phyloP scores from a whole-genome alignment of 2,797 vertebrate genomes.

The Myripristis jacobus region DNA sequence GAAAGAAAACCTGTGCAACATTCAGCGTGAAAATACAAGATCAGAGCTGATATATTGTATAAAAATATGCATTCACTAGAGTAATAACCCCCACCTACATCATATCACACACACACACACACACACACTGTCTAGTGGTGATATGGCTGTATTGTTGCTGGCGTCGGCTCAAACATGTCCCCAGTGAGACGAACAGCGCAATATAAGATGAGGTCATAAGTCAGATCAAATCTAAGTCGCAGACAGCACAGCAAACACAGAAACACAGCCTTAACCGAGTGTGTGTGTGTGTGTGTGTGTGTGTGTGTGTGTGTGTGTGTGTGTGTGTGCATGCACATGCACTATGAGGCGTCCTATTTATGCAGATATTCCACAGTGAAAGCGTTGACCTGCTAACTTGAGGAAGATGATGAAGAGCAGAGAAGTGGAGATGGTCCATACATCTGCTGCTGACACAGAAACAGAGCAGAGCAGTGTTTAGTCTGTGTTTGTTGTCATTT shows the following conservation, averaged over 20 bases:
- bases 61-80: constrained; percentile 5
- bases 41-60: constrained; percentile 6
- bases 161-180: constrained; percentile 3
- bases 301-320: constrained; percentile 1
- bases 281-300: not conserved
- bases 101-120: not conserved
- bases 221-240: constrained; percentile 1
- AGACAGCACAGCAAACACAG: not conserved
- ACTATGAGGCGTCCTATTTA: not conserved
- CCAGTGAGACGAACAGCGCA: constrained; percentile 1
- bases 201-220: constrained; percentile 3
- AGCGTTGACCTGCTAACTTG: not conserved
- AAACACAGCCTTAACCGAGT: not conserved
- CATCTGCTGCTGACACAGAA: not conserved
- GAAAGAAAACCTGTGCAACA: constrained; percentile 19
- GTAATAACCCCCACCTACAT: no score
- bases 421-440: not conserved
- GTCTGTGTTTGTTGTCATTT: not conserved
- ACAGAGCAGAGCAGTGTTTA: not conserved
- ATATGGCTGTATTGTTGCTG: constrained; percentile 16
- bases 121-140: constrained; percentile 10
- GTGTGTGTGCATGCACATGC: not conserved
- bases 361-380: not conserved
- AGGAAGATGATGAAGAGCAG: not conserved
- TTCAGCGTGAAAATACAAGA: constrained; percentile 31